A percentile compares a stretch with the other conserved stretches of the same genome.
phyloP scores from a whole-genome alignment of 2,797 vertebrate genomes.

The Zonotrichia albicollis region DNA sequence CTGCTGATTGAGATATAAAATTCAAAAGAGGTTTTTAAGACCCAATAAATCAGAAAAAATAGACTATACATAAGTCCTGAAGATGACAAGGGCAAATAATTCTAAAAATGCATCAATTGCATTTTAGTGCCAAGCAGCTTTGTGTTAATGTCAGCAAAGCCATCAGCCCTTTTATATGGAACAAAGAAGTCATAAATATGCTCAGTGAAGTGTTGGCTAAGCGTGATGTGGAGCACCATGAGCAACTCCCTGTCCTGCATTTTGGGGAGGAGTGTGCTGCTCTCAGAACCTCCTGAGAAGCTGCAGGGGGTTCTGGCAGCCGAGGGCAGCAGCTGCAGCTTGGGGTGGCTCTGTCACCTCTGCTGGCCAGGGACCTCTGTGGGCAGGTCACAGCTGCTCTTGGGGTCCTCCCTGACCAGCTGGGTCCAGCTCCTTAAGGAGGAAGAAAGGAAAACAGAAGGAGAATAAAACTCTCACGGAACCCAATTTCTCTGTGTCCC shows the following conservation, averaged over 20 bases:
- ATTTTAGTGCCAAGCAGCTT: neutral
- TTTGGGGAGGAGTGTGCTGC: neutral
- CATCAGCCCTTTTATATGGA: neutral
- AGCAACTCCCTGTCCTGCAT: neutral
- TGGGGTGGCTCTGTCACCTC: neutral
- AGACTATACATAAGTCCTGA: slow-evolving; percentile 3
- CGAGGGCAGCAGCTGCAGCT: accelerated
- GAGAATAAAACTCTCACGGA: accelerated
- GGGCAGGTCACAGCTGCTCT: neutral
- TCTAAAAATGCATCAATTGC: neutral
- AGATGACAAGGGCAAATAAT: slow-evolving; percentile 27
- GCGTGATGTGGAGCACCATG: neutral
- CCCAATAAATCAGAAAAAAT: neutral
- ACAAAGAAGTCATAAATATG: slow-evolving; percentile 9
- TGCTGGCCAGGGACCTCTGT: neutral
- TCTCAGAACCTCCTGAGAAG: neutral
- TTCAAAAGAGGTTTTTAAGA: neutral
- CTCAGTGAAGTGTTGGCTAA: neutral
- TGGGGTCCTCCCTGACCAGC: neutral
- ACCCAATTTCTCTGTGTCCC: neutral
- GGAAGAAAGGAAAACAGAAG: neutral
- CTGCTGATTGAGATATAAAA: neutral
- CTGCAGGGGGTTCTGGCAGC: neutral
- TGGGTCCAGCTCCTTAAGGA: neutral
- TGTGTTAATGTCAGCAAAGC: slow-evolving; percentile 20